Conservation (phyloP, 2,797 vertebrate genomes). For the Poecilia wingei region DNA sequence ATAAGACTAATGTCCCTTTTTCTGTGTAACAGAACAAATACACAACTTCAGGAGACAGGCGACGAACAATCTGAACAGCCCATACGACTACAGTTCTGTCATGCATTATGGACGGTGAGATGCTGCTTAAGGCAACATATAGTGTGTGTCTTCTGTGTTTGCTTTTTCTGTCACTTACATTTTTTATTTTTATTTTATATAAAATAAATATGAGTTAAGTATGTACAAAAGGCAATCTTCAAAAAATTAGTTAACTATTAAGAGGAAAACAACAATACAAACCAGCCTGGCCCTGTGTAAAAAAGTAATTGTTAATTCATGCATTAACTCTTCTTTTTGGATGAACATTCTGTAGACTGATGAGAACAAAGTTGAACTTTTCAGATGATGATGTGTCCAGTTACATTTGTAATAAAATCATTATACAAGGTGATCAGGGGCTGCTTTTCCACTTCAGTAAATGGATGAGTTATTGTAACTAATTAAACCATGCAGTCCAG, state of each 20-base stretch:
- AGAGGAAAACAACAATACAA: not conserved
- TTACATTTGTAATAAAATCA: not conserved
- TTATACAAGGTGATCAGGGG: not conserved
- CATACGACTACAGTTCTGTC: conserved; percentile 88
- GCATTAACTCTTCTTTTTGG: not conserved
- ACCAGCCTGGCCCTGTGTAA: not conserved
- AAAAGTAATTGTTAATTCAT: not conserved
- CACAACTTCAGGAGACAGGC: conserved; percentile 85
- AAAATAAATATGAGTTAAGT: not conserved
- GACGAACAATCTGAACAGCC: conserved; percentile 87
- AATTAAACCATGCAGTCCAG: not conserved
- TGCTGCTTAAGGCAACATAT: conserved; percentile 11
- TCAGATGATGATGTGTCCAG: not conserved
- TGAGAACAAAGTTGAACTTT: not conserved
- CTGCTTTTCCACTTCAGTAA: not conserved
- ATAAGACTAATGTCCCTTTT: conserved; percentile 4
- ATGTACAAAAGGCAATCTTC: not conserved
- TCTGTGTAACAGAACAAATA: conserved; percentile 67
- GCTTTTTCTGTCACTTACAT: not conserved
- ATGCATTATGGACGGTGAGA: conserved; percentile 91
- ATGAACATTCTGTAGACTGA: not conserved
- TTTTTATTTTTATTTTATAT: not conserved
- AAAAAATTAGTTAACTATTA: not conserved
- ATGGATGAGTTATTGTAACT: not conserved
- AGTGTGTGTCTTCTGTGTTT: not conserved